Evolutionary conservation across 2,888 invertebrate genomes (phyloP).

Genomic region (Cryptophagus acutangulus): DNA sequence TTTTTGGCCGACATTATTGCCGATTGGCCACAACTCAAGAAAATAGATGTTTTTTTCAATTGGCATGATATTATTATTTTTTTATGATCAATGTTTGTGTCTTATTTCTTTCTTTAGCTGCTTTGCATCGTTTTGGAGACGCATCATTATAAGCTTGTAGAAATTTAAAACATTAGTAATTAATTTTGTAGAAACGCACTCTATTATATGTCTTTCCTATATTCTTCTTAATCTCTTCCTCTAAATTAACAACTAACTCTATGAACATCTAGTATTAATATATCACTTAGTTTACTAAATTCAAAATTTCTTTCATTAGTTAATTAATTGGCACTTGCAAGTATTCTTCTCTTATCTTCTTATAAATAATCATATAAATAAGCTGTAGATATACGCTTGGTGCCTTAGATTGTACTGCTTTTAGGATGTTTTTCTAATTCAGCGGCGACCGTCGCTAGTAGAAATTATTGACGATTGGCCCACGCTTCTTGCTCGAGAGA

Average conservation of each 20-base stretch:
- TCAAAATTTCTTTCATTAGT: conserved; percentile 2
- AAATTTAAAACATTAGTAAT: no score
- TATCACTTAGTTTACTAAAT: conserved; percentile 10
- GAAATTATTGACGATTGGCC: conserved; percentile 79
- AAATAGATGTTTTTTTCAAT: conserved; percentile 39
- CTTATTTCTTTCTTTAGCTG: conserved; percentile 17
- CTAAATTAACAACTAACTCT: conserved; percentile 20
- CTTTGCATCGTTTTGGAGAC: conserved; percentile 35
- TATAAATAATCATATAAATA: conserved; percentile 18
- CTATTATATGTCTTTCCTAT: conserved; percentile 14
- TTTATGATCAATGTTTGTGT: conserved; percentile 2
- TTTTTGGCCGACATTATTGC: conserved; percentile 33
- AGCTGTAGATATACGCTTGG: conserved; percentile 27
- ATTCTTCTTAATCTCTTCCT: conserved; percentile 17
- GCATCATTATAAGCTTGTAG: conserved; percentile 39
- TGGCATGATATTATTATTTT: conserved; percentile 16
- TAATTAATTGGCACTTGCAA: conserved; percentile 4
- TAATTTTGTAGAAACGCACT: no score
- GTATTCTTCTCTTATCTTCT: neutral
- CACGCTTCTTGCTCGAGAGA: conserved; percentile 61
- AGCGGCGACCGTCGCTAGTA: conserved; percentile 63
- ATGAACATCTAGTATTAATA: conserved; percentile 16
- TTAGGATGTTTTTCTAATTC: conserved; percentile 65
- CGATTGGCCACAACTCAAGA: conserved; percentile 42
- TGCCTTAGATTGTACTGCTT: conserved; percentile 47